Conservation (phyloP, 2,888 invertebrate genomes). For the Andrena praecox region DNA sequence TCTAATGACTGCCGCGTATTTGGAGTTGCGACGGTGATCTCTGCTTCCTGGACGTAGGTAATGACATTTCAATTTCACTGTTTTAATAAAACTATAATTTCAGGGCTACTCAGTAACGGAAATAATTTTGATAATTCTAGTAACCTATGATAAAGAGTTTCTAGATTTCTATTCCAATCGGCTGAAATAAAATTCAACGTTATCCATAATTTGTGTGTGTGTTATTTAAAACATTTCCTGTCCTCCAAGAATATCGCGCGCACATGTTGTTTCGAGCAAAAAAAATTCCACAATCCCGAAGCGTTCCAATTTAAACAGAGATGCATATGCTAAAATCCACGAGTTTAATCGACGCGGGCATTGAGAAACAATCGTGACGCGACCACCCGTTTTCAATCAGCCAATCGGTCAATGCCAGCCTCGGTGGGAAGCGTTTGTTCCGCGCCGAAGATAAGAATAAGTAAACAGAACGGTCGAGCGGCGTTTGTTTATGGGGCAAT, state of each 20-base stretch:
- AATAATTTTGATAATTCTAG: background rate
- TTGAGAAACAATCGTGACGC: background rate
- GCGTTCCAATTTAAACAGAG: background rate
- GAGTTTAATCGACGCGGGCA: background rate
- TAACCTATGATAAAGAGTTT: background rate
- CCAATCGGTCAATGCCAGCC: conserved; percentile 11
- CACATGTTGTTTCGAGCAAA: too few relatives aligned
- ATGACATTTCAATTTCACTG: background rate
- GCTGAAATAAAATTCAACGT: too few relatives aligned
- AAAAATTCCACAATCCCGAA: background rate
- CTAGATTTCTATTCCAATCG: background rate
- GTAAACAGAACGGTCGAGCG: background rate
- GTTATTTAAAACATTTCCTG: too few relatives aligned
- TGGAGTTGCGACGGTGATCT: conserved; percentile 4
- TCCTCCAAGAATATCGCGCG: too few relatives aligned
- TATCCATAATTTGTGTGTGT: too few relatives aligned
- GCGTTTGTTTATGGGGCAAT: conserved; percentile 8
- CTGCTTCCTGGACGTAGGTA: background rate
- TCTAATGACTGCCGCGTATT: conserved; percentile 30
- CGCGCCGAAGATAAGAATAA: background rate
- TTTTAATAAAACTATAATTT: background rate
- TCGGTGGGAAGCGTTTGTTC: conserved; percentile 10
- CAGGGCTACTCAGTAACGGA: background rate
- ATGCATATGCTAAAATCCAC: background rate
- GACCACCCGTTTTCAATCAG: conserved; percentile 1